A percentile compares a stretch with the other conserved stretches of the same genome.
These are phyloP conservation scores for Catostomus latipinnis DNA, from an alignment of 2,797 vertebrate species.

Conservation along the genomic window DNA sequence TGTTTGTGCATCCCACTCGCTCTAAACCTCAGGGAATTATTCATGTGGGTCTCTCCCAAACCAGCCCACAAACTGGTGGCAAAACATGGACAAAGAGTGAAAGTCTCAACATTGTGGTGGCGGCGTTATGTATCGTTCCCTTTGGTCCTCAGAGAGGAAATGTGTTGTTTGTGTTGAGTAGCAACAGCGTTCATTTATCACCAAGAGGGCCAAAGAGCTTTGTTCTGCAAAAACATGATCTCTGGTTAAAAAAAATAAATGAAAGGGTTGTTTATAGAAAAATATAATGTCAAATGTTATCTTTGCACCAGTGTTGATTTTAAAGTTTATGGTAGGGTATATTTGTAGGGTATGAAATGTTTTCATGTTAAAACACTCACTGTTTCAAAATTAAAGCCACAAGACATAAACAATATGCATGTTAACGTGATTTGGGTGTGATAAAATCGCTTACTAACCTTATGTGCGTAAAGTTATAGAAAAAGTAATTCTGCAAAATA, in stretches of 20 bases:
- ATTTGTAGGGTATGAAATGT: no score
- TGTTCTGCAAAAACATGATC: conserved; percentile 47
- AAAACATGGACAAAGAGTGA: conserved; percentile 11
- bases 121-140: conserved; percentile 9
- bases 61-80: conserved; percentile 3
- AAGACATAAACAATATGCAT: no score
- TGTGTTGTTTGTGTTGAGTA: conserved; percentile 71
- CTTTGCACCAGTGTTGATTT: background rate
- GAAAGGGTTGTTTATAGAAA: conserved; percentile 32
- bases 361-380: no score
- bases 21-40: conserved; percentile 24
- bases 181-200: conserved; percentile 73
- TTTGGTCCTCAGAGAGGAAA: conserved; percentile 56
- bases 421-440: no score
- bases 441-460: no score
- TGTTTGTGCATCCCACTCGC: conserved; percentile 40
- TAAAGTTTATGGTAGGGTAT: background rate
- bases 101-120: conserved; percentile 9
- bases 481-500: no score
- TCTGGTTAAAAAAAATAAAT: conserved; percentile 7
- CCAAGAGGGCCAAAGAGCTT: conserved; percentile 58
- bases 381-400: no score
- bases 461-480: no score
- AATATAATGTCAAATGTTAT: background rate
- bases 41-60: background rate